Percentiles rank a stretch among this genome's conserved stretches.
phyloP scores from a whole-genome alignment of 2,797 vertebrate genomes.

The Falco rusticolus region DNA sequence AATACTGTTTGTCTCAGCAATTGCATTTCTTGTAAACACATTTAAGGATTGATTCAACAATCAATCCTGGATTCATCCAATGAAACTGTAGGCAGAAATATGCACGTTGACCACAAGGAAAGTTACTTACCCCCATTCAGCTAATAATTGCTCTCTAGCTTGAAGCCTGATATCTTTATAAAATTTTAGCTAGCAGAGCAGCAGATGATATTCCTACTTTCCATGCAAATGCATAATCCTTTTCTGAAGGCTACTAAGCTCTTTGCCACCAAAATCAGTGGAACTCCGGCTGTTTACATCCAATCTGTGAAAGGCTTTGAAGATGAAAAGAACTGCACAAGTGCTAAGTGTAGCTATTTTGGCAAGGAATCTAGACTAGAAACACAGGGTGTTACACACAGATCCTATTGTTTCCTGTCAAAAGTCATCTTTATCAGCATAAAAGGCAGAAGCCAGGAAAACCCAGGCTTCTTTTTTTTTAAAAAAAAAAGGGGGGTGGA shows the following conservation, averaged over 20 bases:
- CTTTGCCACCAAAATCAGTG: constrained; percentile 54
- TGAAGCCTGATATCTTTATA: background rate
- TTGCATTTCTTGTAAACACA: background rate
- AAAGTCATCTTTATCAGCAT: constrained; percentile 20
- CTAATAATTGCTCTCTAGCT: constrained; percentile 9
- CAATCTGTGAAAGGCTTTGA: constrained; percentile 49
- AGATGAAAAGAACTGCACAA: constrained; percentile 55
- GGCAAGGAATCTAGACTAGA: constrained; percentile 18
- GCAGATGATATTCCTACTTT: constrained; percentile 26
- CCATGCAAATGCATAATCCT: constrained; percentile 50
- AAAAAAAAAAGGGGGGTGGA: background rate
- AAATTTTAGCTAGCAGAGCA: background rate
- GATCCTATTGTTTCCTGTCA: constrained; percentile 40
- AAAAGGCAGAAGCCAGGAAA: constrained; percentile 33
- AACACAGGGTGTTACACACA: background rate
- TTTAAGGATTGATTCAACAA: constrained; percentile 1
- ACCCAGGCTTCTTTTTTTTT: background rate
- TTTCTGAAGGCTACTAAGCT: constrained; percentile 52
- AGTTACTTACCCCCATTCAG: background rate
- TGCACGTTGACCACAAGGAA: background rate
- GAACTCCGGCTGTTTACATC: constrained; percentile 1
- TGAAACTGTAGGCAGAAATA: background rate
- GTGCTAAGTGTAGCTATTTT: constrained; percentile 44
- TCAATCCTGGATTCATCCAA: background rate
- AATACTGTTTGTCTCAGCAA: background rate